A percentile compares a stretch with the other conserved stretches of the same genome.
These are phyloP conservation scores for Etheostoma spectabile DNA, from an alignment of 2,113 vertebrate genomes.

Conservation along the genomic window DNA sequence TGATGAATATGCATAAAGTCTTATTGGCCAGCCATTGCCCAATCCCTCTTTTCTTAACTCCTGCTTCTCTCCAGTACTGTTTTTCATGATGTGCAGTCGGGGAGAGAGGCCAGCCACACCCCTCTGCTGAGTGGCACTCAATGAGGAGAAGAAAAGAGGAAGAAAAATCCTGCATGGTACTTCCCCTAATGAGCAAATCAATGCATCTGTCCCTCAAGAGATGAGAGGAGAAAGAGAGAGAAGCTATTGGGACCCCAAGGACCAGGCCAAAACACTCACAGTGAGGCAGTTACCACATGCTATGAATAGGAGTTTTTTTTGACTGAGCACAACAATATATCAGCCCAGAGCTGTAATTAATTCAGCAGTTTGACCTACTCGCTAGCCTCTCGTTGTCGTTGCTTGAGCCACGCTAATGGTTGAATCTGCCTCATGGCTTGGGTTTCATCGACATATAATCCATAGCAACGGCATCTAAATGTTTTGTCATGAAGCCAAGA, in stretches of 20 bases:
- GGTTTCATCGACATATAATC: conserved; percentile 52
- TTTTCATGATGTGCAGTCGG: conserved; percentile 85
- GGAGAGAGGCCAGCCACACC: conserved; percentile 85
- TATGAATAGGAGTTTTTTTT: conserved; percentile 83
- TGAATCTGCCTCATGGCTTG: conserved; percentile 69
- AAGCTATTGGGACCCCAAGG: conserved; percentile 72
- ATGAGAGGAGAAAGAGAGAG: conserved; percentile 64
- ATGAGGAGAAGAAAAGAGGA: conserved; percentile 78
- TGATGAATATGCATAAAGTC: conserved; percentile 90
- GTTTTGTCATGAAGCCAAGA: conserved; percentile 34
- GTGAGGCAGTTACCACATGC: conserved; percentile 80
- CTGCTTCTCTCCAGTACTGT: conserved; percentile 63
- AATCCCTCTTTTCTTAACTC: conserved; percentile 68
- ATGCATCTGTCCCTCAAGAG: conserved; percentile 84
- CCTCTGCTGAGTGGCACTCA: conserved; percentile 80
- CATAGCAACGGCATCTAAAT: conserved; percentile 62
- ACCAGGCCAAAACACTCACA: conserved; percentile 83
- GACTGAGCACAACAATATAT: conserved; percentile 86
- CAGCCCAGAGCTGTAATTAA: conserved; percentile 76
- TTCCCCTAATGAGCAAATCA: conserved; percentile 87
- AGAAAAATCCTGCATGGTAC: conserved; percentile 75
- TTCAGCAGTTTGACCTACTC: conserved; percentile 83
- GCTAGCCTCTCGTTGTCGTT: conserved; percentile 69
- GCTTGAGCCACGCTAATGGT: conserved; percentile 56
- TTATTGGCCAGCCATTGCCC: conserved; percentile 73